Evolutionary conservation across 2,113 vertebrate genomes (phyloP).

Genomic region (Probosciger aterrimus): DNA sequence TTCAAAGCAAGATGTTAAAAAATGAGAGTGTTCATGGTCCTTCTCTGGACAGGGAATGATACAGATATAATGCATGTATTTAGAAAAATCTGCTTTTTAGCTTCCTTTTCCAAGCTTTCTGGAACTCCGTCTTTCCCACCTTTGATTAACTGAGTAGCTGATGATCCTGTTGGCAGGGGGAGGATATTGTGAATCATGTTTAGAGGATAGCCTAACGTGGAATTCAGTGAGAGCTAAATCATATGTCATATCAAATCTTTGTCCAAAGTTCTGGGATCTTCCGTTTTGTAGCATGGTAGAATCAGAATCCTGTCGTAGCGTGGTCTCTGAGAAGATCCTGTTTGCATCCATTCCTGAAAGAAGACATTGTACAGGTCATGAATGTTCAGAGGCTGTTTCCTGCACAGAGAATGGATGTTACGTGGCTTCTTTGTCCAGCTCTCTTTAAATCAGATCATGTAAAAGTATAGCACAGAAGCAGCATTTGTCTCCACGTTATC

Average conservation of each 20-base stretch:
- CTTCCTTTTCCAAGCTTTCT: neutral
- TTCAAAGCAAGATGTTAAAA: neutral
- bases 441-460: neutral
- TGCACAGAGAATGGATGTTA: accelerated
- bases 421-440: neutral
- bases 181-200: neutral
- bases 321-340: neutral
- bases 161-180: neutral
- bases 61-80: neutral
- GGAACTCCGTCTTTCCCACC: neutral
- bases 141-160: neutral
- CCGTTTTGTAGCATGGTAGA: neutral
- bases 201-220: neutral
- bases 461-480: neutral
- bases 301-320: neutral
- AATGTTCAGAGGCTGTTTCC: neutral
- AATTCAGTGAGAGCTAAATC: neutral
- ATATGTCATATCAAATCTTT: neutral
- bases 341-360: neutral
- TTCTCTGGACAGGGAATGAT: neutral
- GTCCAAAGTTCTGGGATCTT: neutral
- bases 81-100: neutral
- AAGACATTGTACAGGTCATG: neutral
- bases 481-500: neutral
- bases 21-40: neutral